Conservation (phyloP, 2,113 vertebrate genomes). For the Choloepus hoffmanni region DNA sequence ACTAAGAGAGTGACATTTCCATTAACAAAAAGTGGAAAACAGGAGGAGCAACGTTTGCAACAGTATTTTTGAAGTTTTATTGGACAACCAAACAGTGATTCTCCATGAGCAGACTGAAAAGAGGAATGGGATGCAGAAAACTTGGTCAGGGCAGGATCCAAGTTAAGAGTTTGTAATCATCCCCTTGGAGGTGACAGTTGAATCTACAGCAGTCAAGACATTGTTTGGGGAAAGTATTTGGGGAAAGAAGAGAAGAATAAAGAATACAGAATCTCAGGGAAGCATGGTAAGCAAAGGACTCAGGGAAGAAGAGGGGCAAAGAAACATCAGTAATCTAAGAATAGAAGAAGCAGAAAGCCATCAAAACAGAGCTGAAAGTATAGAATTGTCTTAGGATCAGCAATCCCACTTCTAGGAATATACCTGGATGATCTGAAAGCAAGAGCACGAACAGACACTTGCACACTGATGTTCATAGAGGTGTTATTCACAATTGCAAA, state of each 20-base stretch:
- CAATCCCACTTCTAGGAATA: no score
- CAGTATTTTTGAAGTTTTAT: background rate
- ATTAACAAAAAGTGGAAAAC: background rate
- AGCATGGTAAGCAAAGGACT: background rate
- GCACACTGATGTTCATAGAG: no score
- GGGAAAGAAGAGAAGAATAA: background rate
- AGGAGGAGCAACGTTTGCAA: background rate
- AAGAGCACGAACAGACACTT: no score
- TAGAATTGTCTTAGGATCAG: no score
- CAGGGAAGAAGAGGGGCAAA: background rate
- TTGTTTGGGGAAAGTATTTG: background rate
- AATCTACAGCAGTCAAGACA: background rate
- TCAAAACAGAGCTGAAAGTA: background rate
- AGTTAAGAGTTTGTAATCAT: background rate
- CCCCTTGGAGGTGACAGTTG: background rate
- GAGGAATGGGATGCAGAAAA: background rate
- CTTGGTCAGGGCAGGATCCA: no score
- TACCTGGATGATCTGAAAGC: no score
- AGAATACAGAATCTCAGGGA: background rate
- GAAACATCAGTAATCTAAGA: background rate
- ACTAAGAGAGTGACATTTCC: background rate
- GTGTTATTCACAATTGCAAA: no score
- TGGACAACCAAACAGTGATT: background rate
- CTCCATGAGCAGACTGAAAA: background rate
- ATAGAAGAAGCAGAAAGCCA: background rate